These are phyloP conservation scores for Phoebastria nigripes DNA, from an alignment of 2,797 vertebrate genomes.

Conservation along the genomic window DNA sequence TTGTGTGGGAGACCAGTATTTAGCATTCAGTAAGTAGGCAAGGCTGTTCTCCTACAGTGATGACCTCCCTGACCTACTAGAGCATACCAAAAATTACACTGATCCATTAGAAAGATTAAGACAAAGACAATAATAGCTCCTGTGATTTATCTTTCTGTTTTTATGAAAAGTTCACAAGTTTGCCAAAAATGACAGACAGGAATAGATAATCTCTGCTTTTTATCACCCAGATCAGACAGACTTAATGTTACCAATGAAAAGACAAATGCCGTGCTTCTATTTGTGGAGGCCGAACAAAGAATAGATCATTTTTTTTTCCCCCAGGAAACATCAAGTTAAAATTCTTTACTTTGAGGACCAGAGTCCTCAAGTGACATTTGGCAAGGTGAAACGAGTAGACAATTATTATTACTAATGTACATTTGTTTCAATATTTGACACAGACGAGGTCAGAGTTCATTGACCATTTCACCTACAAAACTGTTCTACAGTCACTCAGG, in stretches of 20 bases:
- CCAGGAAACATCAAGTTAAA: neutral
- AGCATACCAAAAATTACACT: constrained; percentile 38
- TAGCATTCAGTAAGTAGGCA: constrained; percentile 13
- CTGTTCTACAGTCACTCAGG: neutral
- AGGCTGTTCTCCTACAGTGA: neutral
- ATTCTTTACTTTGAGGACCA: neutral
- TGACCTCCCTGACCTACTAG: neutral
- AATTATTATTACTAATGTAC: neutral
- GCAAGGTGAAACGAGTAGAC: neutral
- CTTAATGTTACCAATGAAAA: constrained; percentile 38
- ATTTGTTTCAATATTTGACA: constrained; percentile 13
- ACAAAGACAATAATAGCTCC: constrained; percentile 48
- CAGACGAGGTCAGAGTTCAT: neutral
- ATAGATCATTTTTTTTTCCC: neutral
- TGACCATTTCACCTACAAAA: neutral
- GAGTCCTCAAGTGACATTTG: constrained; percentile 9
- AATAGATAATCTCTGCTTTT: constrained; percentile 57
- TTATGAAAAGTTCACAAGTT: constrained; percentile 58
- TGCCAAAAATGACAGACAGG: constrained; percentile 38
- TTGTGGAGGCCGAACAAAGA: neutral
- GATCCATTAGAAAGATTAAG: constrained; percentile 62
- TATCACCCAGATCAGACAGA: constrained; percentile 52
- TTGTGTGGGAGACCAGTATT: neutral
- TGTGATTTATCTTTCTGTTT: constrained; percentile 52
- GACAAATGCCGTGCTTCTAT: constrained; percentile 37